A percentile compares a stretch with the other conserved stretches of the same genome.
phyloP scores from a whole-genome alignment of 2,797 vertebrate species.

The Rhodeus uyekii region DNA sequence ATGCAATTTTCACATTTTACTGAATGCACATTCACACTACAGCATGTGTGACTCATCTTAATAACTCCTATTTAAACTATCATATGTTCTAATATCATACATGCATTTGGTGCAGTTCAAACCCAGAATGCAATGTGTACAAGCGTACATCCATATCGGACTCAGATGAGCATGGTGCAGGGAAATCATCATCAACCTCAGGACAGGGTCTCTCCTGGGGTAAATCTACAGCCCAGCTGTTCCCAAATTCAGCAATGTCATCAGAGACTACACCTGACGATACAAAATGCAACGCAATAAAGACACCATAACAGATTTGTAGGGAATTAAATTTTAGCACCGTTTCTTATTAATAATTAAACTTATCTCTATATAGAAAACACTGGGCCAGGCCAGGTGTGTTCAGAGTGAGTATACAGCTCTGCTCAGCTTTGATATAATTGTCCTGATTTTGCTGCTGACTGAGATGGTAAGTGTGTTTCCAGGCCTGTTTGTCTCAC shows the following conservation, averaged over 20 bases:
- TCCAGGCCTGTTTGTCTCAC: constrained; percentile 76
- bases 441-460: constrained; percentile 67
- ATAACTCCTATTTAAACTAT: not conserved
- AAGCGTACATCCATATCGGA: constrained; percentile 86
- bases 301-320: not conserved
- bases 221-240: constrained; percentile 90
- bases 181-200: constrained; percentile 84
- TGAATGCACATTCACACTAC: not conserved
- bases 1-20: not conserved
- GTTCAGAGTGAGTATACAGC: not conserved
- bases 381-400: not conserved
- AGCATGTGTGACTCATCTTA: not conserved
- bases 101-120: not conserved
- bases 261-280: constrained; percentile 78
- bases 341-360: not conserved
- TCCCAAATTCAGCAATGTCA: constrained; percentile 89
- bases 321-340: not conserved
- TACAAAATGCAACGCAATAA: not conserved
- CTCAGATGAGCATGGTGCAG: constrained; percentile 86
- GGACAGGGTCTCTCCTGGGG: constrained; percentile 82
- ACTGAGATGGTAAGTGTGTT: constrained; percentile 68
- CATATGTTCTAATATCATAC: not conserved
- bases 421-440: constrained; percentile 59
- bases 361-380: not conserved
- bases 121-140: not conserved